Evolutionary conservation across 2,113 vertebrate genomes (phyloP).

Genomic region (Halcyon senegalensis): DNA sequence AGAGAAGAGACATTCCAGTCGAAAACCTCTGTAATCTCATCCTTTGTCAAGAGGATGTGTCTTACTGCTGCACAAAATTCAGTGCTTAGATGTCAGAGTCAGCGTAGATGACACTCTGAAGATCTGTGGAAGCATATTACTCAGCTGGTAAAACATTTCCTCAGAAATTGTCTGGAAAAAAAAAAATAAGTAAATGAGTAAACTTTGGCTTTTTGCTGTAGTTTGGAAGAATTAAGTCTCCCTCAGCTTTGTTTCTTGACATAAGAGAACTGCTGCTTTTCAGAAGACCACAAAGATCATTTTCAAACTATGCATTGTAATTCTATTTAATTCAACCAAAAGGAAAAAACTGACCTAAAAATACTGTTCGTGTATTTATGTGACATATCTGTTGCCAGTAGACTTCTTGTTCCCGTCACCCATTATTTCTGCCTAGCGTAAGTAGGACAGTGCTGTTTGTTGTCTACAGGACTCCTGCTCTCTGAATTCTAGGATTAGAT

Average conservation of each 20-base stretch:
- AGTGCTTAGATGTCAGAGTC: constrained; percentile 87
- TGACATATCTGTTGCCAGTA: background rate
- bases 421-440: background rate
- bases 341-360: background rate
- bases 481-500: background rate
- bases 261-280: background rate
- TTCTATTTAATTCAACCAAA: background rate
- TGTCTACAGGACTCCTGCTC: background rate
- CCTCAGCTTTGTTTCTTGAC: background rate
- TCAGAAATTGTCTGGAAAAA: constrained; percentile 92
- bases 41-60: background rate
- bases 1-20: background rate
- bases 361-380: background rate
- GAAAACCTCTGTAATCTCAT: background rate
- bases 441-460: background rate
- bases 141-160: constrained; percentile 98
- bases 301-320: background rate
- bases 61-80: background rate
- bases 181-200: background rate
- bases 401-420: background rate
- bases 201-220: background rate
- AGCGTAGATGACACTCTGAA: constrained; percentile 94
- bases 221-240: background rate
- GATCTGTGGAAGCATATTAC: constrained; percentile 98
- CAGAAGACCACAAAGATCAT: background rate